phyloP scores from a whole-genome alignment of 1,140 invertebrate genomes.

The Eubasilissa regina region DNA sequence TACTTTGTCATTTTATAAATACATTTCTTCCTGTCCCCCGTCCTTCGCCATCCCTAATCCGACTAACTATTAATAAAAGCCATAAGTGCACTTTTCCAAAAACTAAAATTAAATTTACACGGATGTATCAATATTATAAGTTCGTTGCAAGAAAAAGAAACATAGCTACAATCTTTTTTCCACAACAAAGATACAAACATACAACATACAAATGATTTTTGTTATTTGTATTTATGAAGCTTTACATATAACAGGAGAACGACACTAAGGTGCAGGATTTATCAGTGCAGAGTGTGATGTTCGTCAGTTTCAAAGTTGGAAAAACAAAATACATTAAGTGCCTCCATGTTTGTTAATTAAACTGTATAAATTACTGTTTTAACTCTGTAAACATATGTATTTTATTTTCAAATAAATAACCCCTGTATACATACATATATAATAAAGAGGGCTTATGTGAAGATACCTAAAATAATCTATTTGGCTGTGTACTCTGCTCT shows the following conservation, averaged over 20 bases:
- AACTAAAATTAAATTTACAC: slow-evolving; percentile 50
- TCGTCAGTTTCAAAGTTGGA: background rate
- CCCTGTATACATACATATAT: background rate
- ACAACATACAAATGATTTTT: slow-evolving; percentile 14
- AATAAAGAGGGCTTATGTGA: background rate
- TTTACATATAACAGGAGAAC: slow-evolving; percentile 10
- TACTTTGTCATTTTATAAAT: slow-evolving; percentile 31
- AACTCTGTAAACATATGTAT: too few species aligned
- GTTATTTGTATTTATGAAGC: background rate
- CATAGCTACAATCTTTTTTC: slow-evolving; percentile 19
- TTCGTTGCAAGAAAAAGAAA: slow-evolving; percentile 27
- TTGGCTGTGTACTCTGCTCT: slow-evolving; percentile 6
- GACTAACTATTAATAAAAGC: slow-evolving; percentile 47
- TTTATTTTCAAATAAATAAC: too few species aligned
- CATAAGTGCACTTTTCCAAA: slow-evolving; percentile 62
- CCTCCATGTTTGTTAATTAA: background rate
- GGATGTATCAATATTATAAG: background rate
- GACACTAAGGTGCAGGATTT: background rate
- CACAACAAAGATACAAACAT: slow-evolving; percentile 18
- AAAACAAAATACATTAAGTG: background rate
- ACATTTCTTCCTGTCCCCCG: slow-evolving; percentile 50
- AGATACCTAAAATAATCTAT: too few species aligned
- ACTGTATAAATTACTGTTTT: too few species aligned
- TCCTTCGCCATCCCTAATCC: slow-evolving; percentile 25
- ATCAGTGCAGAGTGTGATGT: background rate